Percentiles rank a stretch among this genome's conserved stretches.
phyloP scores from a whole-genome alignment of 2,113 vertebrate species.

The Syngnathus typhle region DNA sequence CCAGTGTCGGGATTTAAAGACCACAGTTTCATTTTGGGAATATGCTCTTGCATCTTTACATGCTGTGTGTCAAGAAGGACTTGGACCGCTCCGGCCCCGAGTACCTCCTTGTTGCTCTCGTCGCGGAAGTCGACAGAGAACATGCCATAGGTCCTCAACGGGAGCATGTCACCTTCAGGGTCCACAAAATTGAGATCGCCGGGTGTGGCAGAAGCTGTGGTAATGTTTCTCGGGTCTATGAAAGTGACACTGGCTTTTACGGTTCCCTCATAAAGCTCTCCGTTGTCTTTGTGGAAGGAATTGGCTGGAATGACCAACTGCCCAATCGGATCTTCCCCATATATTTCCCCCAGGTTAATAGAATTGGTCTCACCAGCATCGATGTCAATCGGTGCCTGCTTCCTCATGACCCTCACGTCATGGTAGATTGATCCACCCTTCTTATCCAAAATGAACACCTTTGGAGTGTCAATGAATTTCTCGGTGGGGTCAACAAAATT shows the following conservation, averaged over 20 bases:
- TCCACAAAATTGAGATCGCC: slow-evolving; percentile 87
- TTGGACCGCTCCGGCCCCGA: slow-evolving; percentile 76
- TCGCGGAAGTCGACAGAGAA: slow-evolving; percentile 89
- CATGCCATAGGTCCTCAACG: slow-evolving; percentile 92
- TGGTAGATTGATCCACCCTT: slow-evolving; percentile 84
- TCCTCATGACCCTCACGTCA: slow-evolving; percentile 85
- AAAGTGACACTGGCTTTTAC: slow-evolving; percentile 92
- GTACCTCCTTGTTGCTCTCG: slow-evolving; percentile 62
- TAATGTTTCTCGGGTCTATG: slow-evolving; percentile 86
- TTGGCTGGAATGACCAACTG: slow-evolving; percentile 83
- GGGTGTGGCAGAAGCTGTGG: slow-evolving; percentile 75
- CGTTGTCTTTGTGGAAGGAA: slow-evolving; percentile 74
- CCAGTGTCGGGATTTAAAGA: slow-evolving; percentile 86
- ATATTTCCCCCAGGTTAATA: slow-evolving; percentile 76
- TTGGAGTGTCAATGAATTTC: slow-evolving; percentile 81
- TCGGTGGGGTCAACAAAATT: slow-evolving; percentile 81
- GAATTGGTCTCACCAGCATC: slow-evolving; percentile 71
- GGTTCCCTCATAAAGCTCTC: slow-evolving; percentile 77
- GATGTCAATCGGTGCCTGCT: slow-evolving; percentile 75
- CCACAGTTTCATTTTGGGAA: slow-evolving; percentile 88
- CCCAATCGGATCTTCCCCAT: slow-evolving; percentile 74
- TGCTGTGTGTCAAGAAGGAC: slow-evolving; percentile 82
- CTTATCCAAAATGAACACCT: slow-evolving; percentile 85
- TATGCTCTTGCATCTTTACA: slow-evolving; percentile 83
- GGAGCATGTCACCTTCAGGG: slow-evolving; percentile 80